These are phyloP conservation scores for Euwallacea fornicatus DNA, from an alignment of 1,140 invertebrate genomes.

Conservation along the genomic window DNA sequence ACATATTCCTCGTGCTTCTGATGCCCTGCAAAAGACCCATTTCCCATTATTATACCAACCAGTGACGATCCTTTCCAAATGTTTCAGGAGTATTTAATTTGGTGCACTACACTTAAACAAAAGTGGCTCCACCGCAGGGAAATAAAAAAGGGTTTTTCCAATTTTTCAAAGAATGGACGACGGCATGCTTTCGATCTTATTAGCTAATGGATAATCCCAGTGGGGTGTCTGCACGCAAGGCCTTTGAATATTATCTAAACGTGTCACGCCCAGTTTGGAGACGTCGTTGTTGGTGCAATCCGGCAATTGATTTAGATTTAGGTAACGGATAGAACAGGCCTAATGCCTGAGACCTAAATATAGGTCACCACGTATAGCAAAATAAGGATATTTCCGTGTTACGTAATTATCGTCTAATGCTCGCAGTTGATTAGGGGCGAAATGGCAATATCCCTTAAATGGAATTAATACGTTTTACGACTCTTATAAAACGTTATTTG, in stretches of 20 bases:
- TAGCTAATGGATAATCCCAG: slow-evolving; percentile 28
- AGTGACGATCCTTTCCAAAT: too few species aligned
- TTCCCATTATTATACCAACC: too few species aligned
- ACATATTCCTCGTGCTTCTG: too few species aligned
- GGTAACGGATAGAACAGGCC: too few species aligned
- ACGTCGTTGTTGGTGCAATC: too few species aligned
- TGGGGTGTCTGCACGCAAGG: slow-evolving; percentile 21
- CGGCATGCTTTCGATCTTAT: slow-evolving; percentile 16
- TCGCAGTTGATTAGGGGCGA: neutral
- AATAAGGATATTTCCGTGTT: neutral
- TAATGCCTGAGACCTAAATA: too few species aligned
- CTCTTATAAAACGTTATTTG: neutral
- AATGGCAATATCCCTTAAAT: neutral
- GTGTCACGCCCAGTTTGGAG: slow-evolving; percentile 3
- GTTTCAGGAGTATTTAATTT: too few species aligned
- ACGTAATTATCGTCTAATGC: neutral
- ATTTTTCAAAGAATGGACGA: slow-evolving; percentile 1
- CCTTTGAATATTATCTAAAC: slow-evolving; percentile 21
- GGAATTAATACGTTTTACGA: neutral
- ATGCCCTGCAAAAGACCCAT: too few species aligned
- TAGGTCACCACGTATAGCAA: too few species aligned
- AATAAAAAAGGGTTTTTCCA: slow-evolving; percentile 8
- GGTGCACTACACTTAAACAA: too few species aligned
- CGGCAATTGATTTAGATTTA: too few species aligned
- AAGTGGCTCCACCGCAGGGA: neutral